These are phyloP conservation scores for Synergus japonicus DNA, from an alignment of 2,888 invertebrate species.

Conservation along the genomic window DNA sequence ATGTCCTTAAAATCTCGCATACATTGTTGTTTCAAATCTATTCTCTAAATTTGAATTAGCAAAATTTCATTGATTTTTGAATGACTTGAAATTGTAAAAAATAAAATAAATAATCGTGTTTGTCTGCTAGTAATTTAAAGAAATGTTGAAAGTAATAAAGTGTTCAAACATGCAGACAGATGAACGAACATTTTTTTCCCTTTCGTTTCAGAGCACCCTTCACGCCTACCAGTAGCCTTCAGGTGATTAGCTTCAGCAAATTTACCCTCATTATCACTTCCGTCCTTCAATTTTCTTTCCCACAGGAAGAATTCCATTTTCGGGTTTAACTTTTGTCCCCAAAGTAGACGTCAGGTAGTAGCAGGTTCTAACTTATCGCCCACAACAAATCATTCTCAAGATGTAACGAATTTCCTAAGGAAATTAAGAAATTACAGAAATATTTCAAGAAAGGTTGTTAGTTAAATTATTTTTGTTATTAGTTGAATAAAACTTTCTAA, in stretches of 20 bases:
- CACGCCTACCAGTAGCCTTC: slow-evolving; percentile 12
- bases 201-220: not conserved
- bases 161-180: not conserved
- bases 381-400: not conserved
- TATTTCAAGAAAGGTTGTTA: not conserved
- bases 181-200: not conserved
- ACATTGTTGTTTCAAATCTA: too few relatives aligned
- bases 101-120: too few relatives aligned
- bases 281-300: slow-evolving; percentile 5
- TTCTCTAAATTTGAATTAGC: too few relatives aligned
- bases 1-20: too few relatives aligned
- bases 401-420: not conserved
- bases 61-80: too few relatives aligned
- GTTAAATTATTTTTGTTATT: not conserved
- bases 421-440: not conserved
- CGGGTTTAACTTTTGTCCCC: not conserved
- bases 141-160: too few relatives aligned
- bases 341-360: not conserved
- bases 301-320: not conserved
- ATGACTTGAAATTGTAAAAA: too few relatives aligned
- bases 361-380: not conserved
- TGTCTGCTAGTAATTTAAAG: too few relatives aligned
- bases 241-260: not conserved
- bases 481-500: too few relatives aligned
- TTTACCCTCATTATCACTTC: not conserved